Conservation (phyloP, 2,113 vertebrate species). For the Pelodiscus sinensis region DNA sequence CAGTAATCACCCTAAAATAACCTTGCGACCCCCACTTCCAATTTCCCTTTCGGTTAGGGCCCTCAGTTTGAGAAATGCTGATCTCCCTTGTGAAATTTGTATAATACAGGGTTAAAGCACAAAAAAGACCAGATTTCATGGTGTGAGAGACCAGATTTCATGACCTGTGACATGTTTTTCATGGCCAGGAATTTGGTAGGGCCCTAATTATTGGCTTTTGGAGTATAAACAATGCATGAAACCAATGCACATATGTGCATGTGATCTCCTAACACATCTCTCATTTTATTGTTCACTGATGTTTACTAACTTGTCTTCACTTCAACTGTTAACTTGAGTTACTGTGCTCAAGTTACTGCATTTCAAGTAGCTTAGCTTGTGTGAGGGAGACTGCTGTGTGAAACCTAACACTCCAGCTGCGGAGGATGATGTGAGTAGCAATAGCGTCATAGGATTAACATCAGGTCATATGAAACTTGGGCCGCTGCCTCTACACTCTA, state of each 20-base stretch:
- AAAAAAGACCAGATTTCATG: too few species aligned
- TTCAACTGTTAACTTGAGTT: not conserved
- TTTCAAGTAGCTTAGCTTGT: not conserved
- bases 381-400: not conserved
- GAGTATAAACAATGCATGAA: not conserved
- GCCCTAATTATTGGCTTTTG: not conserved
- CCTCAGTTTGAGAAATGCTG: too few species aligned
- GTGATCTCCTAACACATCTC: not conserved
- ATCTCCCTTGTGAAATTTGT: too few species aligned
- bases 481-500: not conserved
- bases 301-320: not conserved
- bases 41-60: too few species aligned
- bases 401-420: not conserved
- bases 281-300: rapidly evolving
- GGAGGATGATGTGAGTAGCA: not conserved
- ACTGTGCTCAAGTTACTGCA: not conserved
- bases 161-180: too few species aligned
- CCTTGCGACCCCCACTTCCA: too few species aligned
- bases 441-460: not conserved
- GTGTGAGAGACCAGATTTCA: too few species aligned
- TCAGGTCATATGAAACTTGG: not conserved
- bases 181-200: too few species aligned
- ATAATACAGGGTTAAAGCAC: too few species aligned
- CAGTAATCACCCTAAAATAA: too few species aligned
- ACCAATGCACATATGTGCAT: not conserved